Percentiles rank a stretch among this genome's conserved stretches.
Evolutionary conservation across 1,140 invertebrate species (phyloP).

Genomic region (Drosophila navojoa): DNA sequence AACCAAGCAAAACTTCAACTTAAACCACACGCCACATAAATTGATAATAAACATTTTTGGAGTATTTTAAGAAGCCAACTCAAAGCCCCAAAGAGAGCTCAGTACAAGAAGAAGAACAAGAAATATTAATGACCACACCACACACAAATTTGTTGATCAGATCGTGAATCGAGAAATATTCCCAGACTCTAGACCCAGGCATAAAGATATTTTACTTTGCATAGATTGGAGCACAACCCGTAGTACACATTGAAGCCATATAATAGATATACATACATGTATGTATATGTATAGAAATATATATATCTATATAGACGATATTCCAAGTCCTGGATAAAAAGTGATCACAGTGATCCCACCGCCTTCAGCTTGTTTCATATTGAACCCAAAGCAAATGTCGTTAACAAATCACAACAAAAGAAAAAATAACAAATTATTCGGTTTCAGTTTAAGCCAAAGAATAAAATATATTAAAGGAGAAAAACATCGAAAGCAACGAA

Average conservation of each 20-base stretch:
- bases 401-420: conserved; percentile 18
- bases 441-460: conserved; percentile 65
- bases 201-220: conserved; percentile 15
- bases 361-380: conserved; percentile 49
- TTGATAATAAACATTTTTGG: conserved; percentile 52
- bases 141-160: neutral
- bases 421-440: conserved; percentile 53
- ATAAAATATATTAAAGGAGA: conserved; percentile 18
- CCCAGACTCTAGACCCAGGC: neutral
- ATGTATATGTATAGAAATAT: neutral
- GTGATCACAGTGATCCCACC: conserved; percentile 50
- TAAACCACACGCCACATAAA: conserved; percentile 37
- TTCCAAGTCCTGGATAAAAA: conserved; percentile 31
- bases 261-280: conserved; percentile 5
- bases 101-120: conserved; percentile 27
- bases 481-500: conserved; percentile 50
- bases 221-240: conserved; percentile 15
- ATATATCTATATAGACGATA: neutral
- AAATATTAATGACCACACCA: conserved; percentile 2
- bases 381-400: conserved; percentile 32
- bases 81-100: conserved; percentile 20
- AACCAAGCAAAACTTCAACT: conserved; percentile 32
- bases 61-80: conserved; percentile 41
- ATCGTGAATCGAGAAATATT: neutral
- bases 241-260: neutral